Conservation (phyloP, 1,140 invertebrate genomes). For the Trichonephila clavipes region DNA sequence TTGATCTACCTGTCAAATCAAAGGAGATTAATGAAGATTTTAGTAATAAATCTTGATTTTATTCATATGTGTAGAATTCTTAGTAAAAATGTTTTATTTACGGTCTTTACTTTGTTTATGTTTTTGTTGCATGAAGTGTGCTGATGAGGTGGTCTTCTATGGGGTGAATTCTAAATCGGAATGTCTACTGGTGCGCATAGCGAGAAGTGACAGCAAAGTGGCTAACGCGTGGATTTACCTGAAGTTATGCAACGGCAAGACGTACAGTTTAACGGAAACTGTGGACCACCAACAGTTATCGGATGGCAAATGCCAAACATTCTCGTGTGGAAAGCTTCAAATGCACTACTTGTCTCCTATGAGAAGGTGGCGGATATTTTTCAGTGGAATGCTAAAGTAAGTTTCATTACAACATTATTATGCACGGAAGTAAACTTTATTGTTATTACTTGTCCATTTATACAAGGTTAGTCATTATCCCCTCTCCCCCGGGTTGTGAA, state of each 20-base stretch:
- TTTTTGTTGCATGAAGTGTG: not conserved
- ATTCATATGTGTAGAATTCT: too few relatives aligned
- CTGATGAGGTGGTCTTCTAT: constrained; percentile 54
- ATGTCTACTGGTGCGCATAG: constrained; percentile 17
- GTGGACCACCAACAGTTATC: not conserved
- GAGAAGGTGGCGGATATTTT: constrained; percentile 40
- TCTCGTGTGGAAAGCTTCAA: not conserved
- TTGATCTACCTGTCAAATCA: too few relatives aligned
- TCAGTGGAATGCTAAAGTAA: not conserved
- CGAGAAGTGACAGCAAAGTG: not conserved
- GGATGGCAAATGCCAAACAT: not conserved
- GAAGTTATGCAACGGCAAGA: constrained; percentile 34
- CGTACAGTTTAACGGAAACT: not conserved
- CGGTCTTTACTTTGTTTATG: too few relatives aligned
- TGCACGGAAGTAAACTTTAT: not conserved
- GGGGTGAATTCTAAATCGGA: constrained; percentile 58
- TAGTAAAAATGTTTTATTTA: too few relatives aligned
- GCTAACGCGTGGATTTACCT: constrained; percentile 56
- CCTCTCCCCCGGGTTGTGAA: too few relatives aligned
- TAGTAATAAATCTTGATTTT: too few relatives aligned
- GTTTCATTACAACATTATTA: not conserved
- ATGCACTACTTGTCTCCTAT: constrained; percentile 19
- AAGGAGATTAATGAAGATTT: too few relatives aligned
- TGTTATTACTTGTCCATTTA: not conserved
- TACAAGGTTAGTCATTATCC: too few relatives aligned